A percentile compares a stretch with the other conserved stretches of the same genome.
Conservation (phyloP, 2,888 invertebrate genomes). For the Peribatodes rhomboidaria region DNA sequence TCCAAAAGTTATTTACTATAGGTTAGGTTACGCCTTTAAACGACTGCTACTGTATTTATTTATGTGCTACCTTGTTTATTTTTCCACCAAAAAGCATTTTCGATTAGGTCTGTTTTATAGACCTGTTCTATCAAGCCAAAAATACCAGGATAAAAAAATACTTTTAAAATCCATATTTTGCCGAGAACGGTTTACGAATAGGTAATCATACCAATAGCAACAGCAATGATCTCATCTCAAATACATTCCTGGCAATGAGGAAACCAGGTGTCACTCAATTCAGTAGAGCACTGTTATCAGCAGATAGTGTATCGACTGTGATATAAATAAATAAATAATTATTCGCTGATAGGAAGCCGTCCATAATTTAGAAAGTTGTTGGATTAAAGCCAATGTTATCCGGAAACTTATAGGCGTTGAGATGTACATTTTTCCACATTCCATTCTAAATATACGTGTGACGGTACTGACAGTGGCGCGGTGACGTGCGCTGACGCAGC, state of each 20-base stretch:
- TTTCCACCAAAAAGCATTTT: too few species aligned
- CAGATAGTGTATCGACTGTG: slow-evolving; percentile 15
- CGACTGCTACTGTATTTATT: too few species aligned
- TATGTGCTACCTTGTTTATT: too few species aligned
- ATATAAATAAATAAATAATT: slow-evolving; percentile 17
- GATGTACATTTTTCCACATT: slow-evolving; percentile 73
- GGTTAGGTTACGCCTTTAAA: too few species aligned
- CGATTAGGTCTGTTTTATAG: too few species aligned
- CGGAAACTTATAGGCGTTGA: slow-evolving; percentile 72
- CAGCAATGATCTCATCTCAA: neutral
- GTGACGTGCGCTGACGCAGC: slow-evolving; percentile 76
- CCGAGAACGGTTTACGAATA: too few species aligned
- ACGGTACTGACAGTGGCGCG: slow-evolving; percentile 61
- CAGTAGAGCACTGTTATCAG: slow-evolving; percentile 15
- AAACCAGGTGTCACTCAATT: slow-evolving; percentile 16
- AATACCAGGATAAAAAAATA: too few species aligned
- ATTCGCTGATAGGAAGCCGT: slow-evolving; percentile 23
- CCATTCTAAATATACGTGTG: slow-evolving; percentile 81
- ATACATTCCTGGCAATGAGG: slow-evolving; percentile 1
- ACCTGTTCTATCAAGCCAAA: too few species aligned
- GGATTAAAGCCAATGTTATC: slow-evolving; percentile 70
- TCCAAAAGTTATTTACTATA: too few species aligned
- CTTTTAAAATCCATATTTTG: too few species aligned
- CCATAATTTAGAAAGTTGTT: slow-evolving; percentile 60
- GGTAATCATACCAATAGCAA: neutral